A percentile compares a stretch with the other conserved stretches of the same genome.
Evolutionary conservation across 2,797 vertebrate species (phyloP).

Genomic region (Falco biarmicus): DNA sequence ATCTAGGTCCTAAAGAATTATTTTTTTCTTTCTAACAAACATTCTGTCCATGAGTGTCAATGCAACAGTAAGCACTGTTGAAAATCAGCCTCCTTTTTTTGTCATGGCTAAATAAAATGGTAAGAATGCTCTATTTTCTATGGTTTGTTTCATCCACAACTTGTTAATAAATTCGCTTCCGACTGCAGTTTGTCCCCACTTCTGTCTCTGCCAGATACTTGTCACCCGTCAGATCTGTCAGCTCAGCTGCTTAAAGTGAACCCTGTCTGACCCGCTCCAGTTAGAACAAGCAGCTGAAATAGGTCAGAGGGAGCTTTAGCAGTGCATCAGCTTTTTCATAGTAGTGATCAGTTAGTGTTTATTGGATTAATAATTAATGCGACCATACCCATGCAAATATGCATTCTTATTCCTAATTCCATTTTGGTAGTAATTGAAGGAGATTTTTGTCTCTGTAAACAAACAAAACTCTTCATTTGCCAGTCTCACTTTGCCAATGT

Average conservation of each 20-base stretch:
- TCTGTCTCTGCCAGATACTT: not conserved
- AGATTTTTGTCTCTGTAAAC: not conserved
- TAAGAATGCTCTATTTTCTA: not conserved
- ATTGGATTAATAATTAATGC: slow-evolving; percentile 12
- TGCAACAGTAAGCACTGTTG: not conserved
- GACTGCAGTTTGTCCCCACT: not conserved
- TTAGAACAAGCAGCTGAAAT: not conserved
- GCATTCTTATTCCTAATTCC: not conserved
- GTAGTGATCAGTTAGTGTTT: not conserved
- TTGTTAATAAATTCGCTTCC: not conserved
- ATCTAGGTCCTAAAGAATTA: not conserved
- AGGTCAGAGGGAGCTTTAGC: not conserved
- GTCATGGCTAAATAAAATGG: not conserved
- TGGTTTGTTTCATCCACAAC: not conserved
- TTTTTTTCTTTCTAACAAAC: not conserved
- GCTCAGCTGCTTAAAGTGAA: not conserved
- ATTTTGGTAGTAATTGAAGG: not conserved
- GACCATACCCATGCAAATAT: not conserved
- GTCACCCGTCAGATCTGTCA: not conserved
- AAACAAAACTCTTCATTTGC: not conserved
- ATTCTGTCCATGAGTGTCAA: not conserved
- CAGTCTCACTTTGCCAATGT: not conserved
- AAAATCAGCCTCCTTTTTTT: not conserved
- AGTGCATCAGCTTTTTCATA: not conserved
- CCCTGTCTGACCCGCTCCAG: not conserved